phyloP scores from a whole-genome alignment of 2,113 vertebrate species.

The Gracilinanus agilis region DNA sequence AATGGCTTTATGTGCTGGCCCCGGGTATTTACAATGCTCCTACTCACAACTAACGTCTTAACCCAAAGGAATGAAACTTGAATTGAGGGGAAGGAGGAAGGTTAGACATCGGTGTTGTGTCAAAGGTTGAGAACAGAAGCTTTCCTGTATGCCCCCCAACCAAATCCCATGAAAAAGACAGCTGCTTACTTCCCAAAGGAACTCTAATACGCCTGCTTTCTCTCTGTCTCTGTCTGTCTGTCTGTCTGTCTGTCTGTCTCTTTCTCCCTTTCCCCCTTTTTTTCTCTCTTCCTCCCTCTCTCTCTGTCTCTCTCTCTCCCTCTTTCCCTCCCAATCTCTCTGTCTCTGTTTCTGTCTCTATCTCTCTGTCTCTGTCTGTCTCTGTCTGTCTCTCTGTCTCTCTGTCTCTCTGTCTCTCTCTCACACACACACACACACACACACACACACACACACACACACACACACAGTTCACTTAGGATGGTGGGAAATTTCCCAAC shows the following conservation, averaged over 20 bases:
- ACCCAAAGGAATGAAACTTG: neutral
- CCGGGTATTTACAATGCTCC: neutral
- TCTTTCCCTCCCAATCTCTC: neutral
- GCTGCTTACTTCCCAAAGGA: neutral
- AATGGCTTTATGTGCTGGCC: neutral
- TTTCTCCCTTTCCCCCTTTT: no score
- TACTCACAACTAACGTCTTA: neutral
- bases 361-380: no score
- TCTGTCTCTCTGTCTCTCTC: no score
- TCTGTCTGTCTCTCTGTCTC: no score
- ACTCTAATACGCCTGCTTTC: neutral
- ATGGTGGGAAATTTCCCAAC: constrained; percentile 7
- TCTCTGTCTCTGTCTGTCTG: no score
- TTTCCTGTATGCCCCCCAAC: neutral
- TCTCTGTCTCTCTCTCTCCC: no score
- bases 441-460: neutral
- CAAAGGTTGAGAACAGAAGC: neutral
- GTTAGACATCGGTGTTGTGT: neutral
- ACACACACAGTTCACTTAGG: neutral
- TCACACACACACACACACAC: neutral
- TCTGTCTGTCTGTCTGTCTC: no score
- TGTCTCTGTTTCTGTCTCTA: no score
- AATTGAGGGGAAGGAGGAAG: neutral
- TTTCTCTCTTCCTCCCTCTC: no score
- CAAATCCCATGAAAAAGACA: neutral